Base-by-base conservation (phyloP, 2,797 vertebrate species). In the Rousettus madagascariensis region DNA sequence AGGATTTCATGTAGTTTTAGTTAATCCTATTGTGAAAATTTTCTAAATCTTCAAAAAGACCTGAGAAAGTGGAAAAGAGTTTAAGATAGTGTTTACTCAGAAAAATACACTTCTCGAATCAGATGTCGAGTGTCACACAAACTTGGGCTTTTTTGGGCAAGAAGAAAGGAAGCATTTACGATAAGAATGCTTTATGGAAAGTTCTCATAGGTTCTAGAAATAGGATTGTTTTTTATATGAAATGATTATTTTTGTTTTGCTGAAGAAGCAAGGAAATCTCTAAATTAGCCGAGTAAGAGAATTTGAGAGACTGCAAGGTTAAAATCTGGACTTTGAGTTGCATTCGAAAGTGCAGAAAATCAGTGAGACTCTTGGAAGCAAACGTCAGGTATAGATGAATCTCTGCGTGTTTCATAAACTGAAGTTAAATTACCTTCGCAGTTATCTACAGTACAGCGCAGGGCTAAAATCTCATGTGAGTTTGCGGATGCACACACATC, bases 241-340 rank as follows among this genome's bases (percentile, higher is more conserved):
- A 57, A 43, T 53, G 59, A 86, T 95, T 79, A 69, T 84, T 97
- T 96, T 80, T 65, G 72, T 92, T 94, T 96, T 74, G 43, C 49
- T 10, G n/a, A 43, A 19, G 17, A 7, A 87, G 15, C 71, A 72
- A 72, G 71, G 90, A 93, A 83, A 69, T 59, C 61, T 41, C 82
- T 43, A 68, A 82, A 28, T 41, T 78, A 69, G 38, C 55, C 93
- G 86, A 59, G 41, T 46, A 65, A 88, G 95, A 83, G 26, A 74
- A 51, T 82, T 71, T 68, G 55, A 46, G 49, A 74, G 59, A 87
- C 16, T 3, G 4, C 77, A 68, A 66, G 38, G 36, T 75, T 22
- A 53, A 53, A 57, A 72, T 86, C 80, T 95, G 55, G 68, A 49
- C 43, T 91, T 72, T 13, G 68, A 57, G 69, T 72, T 77, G 28